A percentile compares a stretch with the other conserved stretches of the same genome.
Evolutionary conservation across 2,113 vertebrate genomes (phyloP).

Genomic region (Hemichromis elongatus): DNA sequence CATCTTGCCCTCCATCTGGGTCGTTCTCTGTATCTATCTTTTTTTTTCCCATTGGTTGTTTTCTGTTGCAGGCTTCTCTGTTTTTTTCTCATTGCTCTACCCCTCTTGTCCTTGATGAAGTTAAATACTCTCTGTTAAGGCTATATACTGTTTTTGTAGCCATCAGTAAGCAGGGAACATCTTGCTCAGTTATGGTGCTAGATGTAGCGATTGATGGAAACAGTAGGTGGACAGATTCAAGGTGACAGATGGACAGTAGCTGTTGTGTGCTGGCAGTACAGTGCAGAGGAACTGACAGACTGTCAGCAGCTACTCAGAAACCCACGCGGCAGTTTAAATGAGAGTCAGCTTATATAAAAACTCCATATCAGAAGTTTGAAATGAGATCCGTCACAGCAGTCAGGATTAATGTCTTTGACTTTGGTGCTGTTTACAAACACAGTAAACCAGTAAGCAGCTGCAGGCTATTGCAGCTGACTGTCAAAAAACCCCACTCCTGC

Average conservation of each 20-base stretch:
- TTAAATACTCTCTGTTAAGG: constrained; percentile 1
- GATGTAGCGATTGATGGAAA: constrained; percentile 7
- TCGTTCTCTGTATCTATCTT: background rate
- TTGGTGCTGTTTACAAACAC: background rate
- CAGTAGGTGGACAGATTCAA: constrained; percentile 20
- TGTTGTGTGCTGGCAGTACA: constrained; percentile 8
- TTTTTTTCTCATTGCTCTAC: background rate
- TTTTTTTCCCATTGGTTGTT: background rate
- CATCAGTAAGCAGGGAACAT: constrained; percentile 8
- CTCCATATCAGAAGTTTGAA: background rate
- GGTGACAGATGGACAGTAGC: constrained; percentile 21
- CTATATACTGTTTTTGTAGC: background rate
- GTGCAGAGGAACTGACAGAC: background rate
- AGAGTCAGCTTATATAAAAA: background rate
- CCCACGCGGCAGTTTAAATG: background rate
- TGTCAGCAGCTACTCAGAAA: background rate
- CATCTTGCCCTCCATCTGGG: background rate
- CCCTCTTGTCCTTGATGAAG: background rate
- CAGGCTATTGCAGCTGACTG: background rate
- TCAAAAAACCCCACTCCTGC: background rate
- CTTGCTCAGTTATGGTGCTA: constrained; percentile 10
- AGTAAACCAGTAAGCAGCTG: background rate
- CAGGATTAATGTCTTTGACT: background rate
- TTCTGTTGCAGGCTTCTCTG: background rate
- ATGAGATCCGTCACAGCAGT: background rate